phyloP scores from a whole-genome alignment of 2,797 vertebrate species.

The Harpagifer antarcticus region DNA sequence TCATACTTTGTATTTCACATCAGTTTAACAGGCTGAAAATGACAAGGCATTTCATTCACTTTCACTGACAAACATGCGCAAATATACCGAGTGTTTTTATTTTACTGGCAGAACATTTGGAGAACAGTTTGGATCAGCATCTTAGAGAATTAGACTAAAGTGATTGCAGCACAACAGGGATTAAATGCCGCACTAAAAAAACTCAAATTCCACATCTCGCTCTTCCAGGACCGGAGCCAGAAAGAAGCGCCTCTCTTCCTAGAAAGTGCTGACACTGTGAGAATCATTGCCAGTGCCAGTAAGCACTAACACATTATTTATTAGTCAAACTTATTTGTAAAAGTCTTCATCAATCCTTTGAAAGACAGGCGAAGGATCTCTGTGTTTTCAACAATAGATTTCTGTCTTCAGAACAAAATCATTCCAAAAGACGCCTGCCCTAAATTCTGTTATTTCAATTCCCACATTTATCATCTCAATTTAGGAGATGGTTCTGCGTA shows the following conservation, averaged over 20 bases:
- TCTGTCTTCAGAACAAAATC: background rate
- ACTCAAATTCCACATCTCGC: conserved; percentile 36
- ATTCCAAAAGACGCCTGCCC: background rate
- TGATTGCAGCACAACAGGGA: conserved; percentile 45
- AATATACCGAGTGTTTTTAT: conserved; percentile 37
- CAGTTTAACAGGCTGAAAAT: conserved; percentile 24
- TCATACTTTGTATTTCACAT: background rate
- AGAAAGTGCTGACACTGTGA: conserved; percentile 48
- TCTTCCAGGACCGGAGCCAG: conserved; percentile 43
- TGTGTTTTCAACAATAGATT: background rate
- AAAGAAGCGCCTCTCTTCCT: conserved; percentile 22
- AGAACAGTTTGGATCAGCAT: conserved; percentile 27
- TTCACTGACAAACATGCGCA: conserved; percentile 35
- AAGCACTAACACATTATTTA: conserved; percentile 13
- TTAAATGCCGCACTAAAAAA: conserved; percentile 45
- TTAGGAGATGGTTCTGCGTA: background rate
- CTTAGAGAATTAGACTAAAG: conserved; percentile 45
- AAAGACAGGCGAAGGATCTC: background rate
- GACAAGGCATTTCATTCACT: conserved; percentile 24
- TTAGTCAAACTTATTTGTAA: conserved; percentile 21
- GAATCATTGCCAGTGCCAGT: conserved; percentile 42
- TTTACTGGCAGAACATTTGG: conserved; percentile 25
- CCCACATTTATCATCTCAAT: background rate
- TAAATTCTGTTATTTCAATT: background rate
- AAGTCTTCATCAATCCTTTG: conserved; percentile 21